Conservation (phyloP, 1,140 invertebrate genomes). For the Pomphorhynchus laevis region DNA sequence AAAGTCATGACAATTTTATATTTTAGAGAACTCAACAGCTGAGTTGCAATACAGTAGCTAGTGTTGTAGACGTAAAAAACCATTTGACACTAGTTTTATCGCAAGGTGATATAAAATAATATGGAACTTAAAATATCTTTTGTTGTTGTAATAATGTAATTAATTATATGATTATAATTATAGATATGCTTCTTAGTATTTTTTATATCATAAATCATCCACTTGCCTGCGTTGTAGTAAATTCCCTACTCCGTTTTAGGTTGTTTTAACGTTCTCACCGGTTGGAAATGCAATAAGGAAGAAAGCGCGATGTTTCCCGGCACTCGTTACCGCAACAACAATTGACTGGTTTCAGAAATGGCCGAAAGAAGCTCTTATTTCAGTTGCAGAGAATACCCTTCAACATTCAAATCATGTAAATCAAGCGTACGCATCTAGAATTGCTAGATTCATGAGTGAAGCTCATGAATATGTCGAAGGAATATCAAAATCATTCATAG, state of each 20-base stretch:
- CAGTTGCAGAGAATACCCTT: conserved; percentile 51
- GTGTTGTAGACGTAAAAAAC: too few relatives aligned
- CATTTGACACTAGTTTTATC: too few relatives aligned
- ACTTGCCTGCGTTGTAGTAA: too few relatives aligned
- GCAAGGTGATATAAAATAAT: too few relatives aligned
- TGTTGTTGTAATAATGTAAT: too few relatives aligned
- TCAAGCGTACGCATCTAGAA: neutral
- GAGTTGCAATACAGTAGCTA: too few relatives aligned
- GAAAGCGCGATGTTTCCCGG: conserved; percentile 61
- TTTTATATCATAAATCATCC: too few relatives aligned
- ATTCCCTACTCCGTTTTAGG: too few relatives aligned
- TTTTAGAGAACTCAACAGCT: neutral
- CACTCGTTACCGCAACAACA: conserved; percentile 58
- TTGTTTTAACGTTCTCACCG: conserved; percentile 67
- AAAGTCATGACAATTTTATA: too few relatives aligned
- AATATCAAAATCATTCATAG: neutral
- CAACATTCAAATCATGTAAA: conserved; percentile 23
- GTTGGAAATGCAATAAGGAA: conserved; percentile 56
- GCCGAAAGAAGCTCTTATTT: conserved; percentile 62
- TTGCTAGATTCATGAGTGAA: neutral
- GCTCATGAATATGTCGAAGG: neutral
- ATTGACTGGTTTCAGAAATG: conserved; percentile 94
- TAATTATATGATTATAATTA: too few relatives aligned
- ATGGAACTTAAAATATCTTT: too few relatives aligned
- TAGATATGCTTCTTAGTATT: too few relatives aligned